Conservation (phyloP, 2,113 vertebrate species). For the Australoheros scitulus region DNA sequence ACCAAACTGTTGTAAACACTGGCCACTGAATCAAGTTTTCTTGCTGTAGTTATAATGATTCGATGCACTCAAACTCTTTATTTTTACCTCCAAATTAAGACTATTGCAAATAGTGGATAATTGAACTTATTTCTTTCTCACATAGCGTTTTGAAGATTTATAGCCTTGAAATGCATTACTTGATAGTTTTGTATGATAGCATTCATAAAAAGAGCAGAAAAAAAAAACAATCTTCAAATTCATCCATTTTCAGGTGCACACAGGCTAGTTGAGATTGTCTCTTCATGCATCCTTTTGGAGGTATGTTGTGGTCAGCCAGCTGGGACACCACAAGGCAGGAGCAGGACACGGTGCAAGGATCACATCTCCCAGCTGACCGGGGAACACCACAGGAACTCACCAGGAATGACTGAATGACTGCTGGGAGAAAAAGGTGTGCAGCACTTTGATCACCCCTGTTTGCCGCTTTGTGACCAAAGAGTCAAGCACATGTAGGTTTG, state of each 20-base stretch:
- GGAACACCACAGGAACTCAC: background rate
- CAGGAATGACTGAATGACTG: background rate
- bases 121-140: background rate
- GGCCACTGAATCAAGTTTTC: background rate
- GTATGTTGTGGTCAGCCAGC: slow-evolving; percentile 1
- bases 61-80: background rate
- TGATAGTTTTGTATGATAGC: background rate
- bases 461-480: background rate
- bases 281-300: background rate
- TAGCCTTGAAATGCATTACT: background rate
- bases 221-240: background rate
- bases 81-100: background rate
- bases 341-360: slow-evolving; percentile 45
- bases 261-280: background rate
- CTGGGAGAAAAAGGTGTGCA: background rate
- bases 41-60: background rate
- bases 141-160: background rate
- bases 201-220: background rate
- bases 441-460: background rate
- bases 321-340: background rate
- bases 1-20: background rate
- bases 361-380: slow-evolving; percentile 57
- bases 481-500: background rate
- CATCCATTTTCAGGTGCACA: background rate
- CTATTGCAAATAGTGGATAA: background rate